A percentile compares a stretch with the other conserved stretches of the same genome.
Evolutionary conservation across 2,888 invertebrate species (phyloP).

Genomic region (Torymus texanus): DNA sequence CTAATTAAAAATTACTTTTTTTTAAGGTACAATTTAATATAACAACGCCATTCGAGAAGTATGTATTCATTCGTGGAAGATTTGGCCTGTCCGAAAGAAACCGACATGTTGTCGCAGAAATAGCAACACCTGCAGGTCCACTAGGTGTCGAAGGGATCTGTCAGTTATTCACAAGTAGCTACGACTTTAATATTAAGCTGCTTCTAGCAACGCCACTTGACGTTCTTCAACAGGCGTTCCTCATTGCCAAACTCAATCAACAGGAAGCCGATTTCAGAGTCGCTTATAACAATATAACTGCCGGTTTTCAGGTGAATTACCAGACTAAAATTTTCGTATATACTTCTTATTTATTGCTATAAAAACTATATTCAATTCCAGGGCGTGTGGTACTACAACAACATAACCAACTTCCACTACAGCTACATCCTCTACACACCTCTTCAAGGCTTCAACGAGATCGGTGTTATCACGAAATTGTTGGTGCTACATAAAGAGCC

Average conservation of each 20-base stretch:
- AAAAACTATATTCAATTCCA: constrained; percentile 66
- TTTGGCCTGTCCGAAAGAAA: constrained; percentile 85
- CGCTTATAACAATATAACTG: constrained; percentile 84
- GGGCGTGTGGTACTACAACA: constrained; percentile 85
- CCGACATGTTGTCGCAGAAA: constrained; percentile 84
- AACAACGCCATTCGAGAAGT: constrained; percentile 84
- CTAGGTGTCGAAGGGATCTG: constrained; percentile 83
- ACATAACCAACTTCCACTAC: constrained; percentile 85
- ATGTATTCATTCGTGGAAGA: constrained; percentile 80
- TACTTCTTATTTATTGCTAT: no score
- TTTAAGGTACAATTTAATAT: constrained; percentile 78
- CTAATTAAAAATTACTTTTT: not conserved
- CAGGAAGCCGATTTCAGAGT: constrained; percentile 85
- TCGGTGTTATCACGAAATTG: constrained; percentile 84
- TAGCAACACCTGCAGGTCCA: constrained; percentile 82
- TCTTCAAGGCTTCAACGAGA: constrained; percentile 85
- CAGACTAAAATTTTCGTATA: no score
- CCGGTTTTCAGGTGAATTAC: constrained; percentile 80
- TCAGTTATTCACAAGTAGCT: constrained; percentile 78
- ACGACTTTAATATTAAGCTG: constrained; percentile 85
- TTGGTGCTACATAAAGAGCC: constrained; percentile 78
- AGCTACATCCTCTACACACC: constrained; percentile 87
- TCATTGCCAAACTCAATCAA: constrained; percentile 82
- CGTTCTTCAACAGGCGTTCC: constrained; percentile 80
- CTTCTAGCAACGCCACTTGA: constrained; percentile 86